Evolutionary conservation across 1,140 invertebrate species (phyloP), one percentile per base, ranked within the genome.

Genomic region (Drosophila funebris): DNA sequence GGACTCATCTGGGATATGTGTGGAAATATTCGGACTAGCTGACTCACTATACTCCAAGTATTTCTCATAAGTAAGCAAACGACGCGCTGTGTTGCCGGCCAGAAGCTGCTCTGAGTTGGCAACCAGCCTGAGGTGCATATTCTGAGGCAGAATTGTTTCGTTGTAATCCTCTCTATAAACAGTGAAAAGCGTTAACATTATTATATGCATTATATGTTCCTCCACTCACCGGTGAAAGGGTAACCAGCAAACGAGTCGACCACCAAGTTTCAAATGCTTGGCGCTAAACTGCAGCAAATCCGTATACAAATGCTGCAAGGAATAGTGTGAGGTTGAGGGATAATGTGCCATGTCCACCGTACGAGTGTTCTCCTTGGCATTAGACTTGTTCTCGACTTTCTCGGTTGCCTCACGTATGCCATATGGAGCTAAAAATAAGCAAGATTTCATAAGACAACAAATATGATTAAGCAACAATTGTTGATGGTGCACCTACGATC

Each of bases 361-460:
- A 3, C 78, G 61, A 7, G 58, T 63, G 9, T 53, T 75, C 78
- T 56, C 93, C 93, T 92, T 95, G 94, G 73, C 93, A 90, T 48
- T 93, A 77, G 84, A 93, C 93, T 78, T 94, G 91, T 46, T 95
- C 94, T 73, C 97, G 96, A 79, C 98, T 94, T 95, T 95, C 92
- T 97, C 96, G 5, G 96, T 97, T 7, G 97, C 93, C 93, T 99
- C 98, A 74, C 98, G 92, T 31, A 99, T 97, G 48, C 98, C 98
- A 93, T 99, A 99, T 0, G 98, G 98, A 73, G 98, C 98, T 98
- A 73, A n/a, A 50, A 54, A 29, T 98, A 75, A 33, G 66, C 24
- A 36, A 18, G 11, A 18, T 1, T n/a, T 11, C 0, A 16, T 46
- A 3, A 16, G n/a, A 16, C 1, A 50, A 7, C 13, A 14, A 46